Evolutionary conservation across 2,888 invertebrate species (phyloP).

Genomic region (Papilio protenor): DNA sequence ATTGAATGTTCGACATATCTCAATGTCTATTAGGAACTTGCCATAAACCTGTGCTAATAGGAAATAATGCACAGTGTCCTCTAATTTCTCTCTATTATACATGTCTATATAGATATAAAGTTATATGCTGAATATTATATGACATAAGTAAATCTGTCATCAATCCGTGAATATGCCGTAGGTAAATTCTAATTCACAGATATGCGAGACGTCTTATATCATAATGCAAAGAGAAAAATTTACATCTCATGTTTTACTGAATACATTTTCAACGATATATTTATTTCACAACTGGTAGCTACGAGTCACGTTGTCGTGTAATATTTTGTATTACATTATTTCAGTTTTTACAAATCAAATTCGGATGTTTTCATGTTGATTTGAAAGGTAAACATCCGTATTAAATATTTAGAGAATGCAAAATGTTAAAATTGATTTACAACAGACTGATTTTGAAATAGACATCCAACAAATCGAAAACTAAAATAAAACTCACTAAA

Average conservation of each 20-base stretch:
- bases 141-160: background rate
- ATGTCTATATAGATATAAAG: background rate
- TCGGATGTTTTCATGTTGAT: background rate
- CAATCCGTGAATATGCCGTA: background rate
- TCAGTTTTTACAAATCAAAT: background rate
- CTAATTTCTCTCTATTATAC: background rate
- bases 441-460: background rate
- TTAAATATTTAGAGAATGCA: background rate
- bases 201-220: background rate
- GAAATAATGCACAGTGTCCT: too few relatives aligned
- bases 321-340: background rate
- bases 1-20: background rate
- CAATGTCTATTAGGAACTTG: background rate
- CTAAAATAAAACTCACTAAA: background rate
- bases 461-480: background rate
- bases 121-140: background rate
- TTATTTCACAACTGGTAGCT: background rate
- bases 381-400: background rate
- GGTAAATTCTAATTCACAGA: conserved; percentile 5
- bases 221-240: conserved; percentile 21
- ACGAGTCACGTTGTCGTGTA: background rate
- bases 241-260: conserved; percentile 15
- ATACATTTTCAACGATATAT: conserved; percentile 12
- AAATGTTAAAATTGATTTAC: background rate
- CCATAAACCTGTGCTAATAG: too few relatives aligned